Conservation (phyloP, 92 coral and sea anemone genomes). For the Palythoa grandis region DNA sequence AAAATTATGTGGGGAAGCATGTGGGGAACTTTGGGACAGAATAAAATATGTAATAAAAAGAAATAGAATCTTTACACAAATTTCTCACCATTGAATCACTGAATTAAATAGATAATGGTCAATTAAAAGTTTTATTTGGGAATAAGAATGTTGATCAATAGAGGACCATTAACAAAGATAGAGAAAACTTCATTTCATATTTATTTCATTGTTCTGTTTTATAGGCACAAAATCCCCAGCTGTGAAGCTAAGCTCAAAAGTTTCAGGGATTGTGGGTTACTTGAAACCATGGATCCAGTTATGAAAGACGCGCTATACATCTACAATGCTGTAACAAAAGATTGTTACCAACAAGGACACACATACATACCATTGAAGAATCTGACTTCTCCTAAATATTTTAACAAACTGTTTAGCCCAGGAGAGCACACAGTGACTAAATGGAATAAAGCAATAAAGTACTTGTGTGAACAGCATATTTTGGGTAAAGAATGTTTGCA, state of each 20-base stretch:
- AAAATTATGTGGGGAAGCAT: too few relatives aligned
- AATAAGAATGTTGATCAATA: too few relatives aligned
- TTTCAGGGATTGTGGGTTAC: conserved; percentile 51
- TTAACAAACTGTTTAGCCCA: conserved; percentile 39
- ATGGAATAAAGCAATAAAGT: conserved; percentile 46
- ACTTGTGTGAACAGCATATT: conserved; percentile 29
- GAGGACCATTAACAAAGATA: too few relatives aligned
- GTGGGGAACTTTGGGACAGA: too few relatives aligned
- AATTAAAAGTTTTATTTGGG: too few relatives aligned
- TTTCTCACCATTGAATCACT: too few relatives aligned
- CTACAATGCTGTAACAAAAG: conserved; percentile 58
- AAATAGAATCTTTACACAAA: too few relatives aligned
- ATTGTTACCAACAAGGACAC: conserved; percentile 56
- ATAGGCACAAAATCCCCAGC: conserved; percentile 43
- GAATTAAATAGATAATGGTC: too few relatives aligned
- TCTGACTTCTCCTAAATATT: conserved; percentile 19
- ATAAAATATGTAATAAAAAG: too few relatives aligned
- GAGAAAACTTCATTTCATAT: too few relatives aligned
- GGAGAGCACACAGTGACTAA: conserved; percentile 25
- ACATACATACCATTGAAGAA: conserved; percentile 46
- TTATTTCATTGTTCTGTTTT: neutral
- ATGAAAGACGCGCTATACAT: conserved; percentile 62
- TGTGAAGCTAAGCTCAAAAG: conserved; percentile 57
- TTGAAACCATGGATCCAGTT: conserved; percentile 25
- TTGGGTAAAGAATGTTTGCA: conserved; percentile 41